A percentile compares a stretch with the other conserved stretches of the same genome.
Conservation (phyloP, 1,140 invertebrate species). For the Camponotus floridanus region DNA sequence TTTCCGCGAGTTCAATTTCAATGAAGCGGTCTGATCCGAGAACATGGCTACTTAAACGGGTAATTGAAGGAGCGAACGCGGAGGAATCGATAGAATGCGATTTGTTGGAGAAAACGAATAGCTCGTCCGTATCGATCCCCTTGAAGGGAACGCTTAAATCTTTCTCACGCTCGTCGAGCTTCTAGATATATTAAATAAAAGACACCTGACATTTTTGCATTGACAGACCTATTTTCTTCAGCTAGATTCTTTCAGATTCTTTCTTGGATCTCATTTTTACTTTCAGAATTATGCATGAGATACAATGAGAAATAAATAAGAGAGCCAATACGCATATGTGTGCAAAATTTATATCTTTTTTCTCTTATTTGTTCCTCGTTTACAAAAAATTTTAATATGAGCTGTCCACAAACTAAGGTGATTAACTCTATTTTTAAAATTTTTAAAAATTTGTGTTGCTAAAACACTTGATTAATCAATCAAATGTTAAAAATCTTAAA, state of each 20-base stretch:
- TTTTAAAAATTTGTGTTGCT: too few relatives aligned
- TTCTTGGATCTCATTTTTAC: background rate
- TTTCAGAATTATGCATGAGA: background rate
- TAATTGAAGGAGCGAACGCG: constrained; percentile 35
- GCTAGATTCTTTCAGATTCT: too few relatives aligned
- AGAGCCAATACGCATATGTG: background rate
- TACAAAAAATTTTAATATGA: background rate
- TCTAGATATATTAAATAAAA: constrained; percentile 33
- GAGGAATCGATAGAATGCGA: constrained; percentile 39
- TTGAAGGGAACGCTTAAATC: constrained; percentile 3
- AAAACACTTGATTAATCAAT: too few relatives aligned
- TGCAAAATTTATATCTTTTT: background rate
- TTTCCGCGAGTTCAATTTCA: constrained; percentile 52
- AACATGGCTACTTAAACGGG: constrained; percentile 23
- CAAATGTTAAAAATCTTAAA: too few relatives aligned
- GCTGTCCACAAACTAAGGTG: too few relatives aligned
- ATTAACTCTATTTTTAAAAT: too few relatives aligned
- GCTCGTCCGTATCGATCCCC: constrained; percentile 24
- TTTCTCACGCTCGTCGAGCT: constrained; percentile 28
- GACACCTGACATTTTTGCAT: constrained; percentile 3
- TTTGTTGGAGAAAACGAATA: constrained; percentile 38
- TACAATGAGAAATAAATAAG: background rate
- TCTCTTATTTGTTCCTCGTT: background rate
- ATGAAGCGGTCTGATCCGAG: constrained; percentile 4
- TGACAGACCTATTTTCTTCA: background rate